Conservation (phyloP, 2,113 vertebrate species). For the Nothobranchius kuhntae region DNA sequence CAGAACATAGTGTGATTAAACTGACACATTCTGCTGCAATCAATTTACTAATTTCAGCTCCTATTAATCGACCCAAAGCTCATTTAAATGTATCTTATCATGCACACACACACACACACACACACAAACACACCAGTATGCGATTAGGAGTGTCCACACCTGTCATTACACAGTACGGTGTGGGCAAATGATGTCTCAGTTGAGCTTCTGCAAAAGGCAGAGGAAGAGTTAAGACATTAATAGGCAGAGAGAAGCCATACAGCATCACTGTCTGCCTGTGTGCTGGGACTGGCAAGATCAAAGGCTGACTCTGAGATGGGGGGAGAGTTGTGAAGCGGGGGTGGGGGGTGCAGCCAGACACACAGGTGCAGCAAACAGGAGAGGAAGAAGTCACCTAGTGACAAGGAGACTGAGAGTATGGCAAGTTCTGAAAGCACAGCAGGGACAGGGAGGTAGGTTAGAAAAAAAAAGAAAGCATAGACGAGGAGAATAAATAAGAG, state of each 20-base stretch:
- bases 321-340: conserved; percentile 19
- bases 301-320: conserved; percentile 53
- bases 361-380: conserved; percentile 46
- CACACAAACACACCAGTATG: conserved; percentile 8
- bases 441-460: conserved; percentile 54
- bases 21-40: conserved; percentile 15
- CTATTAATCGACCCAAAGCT: conserved; percentile 31
- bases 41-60: conserved; percentile 16
- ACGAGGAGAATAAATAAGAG: conserved; percentile 63
- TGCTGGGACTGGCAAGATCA: conserved; percentile 66
- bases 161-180: conserved; percentile 55
- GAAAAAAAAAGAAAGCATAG: conserved; percentile 30
- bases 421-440: conserved; percentile 60
- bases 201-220: conserved; percentile 57
- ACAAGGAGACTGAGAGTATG: conserved; percentile 70
- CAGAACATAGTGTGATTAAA: conserved; percentile 6
- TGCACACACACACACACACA: conserved; percentile 13
- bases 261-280: conserved; percentile 73
- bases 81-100: conserved; percentile 26
- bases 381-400: conserved; percentile 65
- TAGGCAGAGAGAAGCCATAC: conserved; percentile 66
- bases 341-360: conserved; percentile 41
- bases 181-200: conserved; percentile 67
- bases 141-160: conserved; percentile 52
- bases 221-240: conserved; percentile 73